Base-by-base conservation (phyloP, 2,888 invertebrate genomes). In the Scaptomyza reducta region DNA sequence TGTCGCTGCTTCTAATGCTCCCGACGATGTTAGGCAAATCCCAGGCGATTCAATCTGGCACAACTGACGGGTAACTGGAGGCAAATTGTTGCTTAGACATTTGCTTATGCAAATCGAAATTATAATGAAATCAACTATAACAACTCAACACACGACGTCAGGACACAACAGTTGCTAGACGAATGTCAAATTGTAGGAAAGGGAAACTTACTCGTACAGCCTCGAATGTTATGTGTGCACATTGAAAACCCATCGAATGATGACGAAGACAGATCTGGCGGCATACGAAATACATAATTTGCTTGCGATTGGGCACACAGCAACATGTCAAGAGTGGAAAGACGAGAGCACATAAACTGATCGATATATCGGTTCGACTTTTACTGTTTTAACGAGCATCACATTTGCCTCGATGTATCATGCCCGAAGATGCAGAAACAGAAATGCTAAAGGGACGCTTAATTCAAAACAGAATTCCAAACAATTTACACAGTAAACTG, bases 91-190 rank as follows among this genome's bases (percentile, higher is more conserved):
- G 81, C 79, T 78, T 66, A 78, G 84, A 77, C 75, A 86, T 80
- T 88, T 78, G 87, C 78, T 81, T 87, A 84, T 88, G 87, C 88
- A 88, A 84, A 88, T 87, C 82, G 87, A 84, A 84, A 87, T 88
- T 81, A 87, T 84, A 88, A 84, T 84, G 85, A 84, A 87, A 88
- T 87, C 85, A 87, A 74, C 79, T 72, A 75, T 69, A 79, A 68
- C 73, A 77, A 79, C 60, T 64, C 56, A 53, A 47, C 33, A 46
- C 25, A 33, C 22, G 29, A 6, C 31, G 18, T 3, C 42, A 49
- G 58, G 47, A 40, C 16, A 41, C 22, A 45, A 27, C 40, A 25
- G 31, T 40, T 54, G 68, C 44, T 40, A 33, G 42, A 18, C 33
- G 25, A 33, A 51, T 11, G 18, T 44, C 70, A 49, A 65, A 53